Evolutionary conservation across 2,888 invertebrate species (phyloP).

Genomic region (Chaitophorus viminalis): DNA sequence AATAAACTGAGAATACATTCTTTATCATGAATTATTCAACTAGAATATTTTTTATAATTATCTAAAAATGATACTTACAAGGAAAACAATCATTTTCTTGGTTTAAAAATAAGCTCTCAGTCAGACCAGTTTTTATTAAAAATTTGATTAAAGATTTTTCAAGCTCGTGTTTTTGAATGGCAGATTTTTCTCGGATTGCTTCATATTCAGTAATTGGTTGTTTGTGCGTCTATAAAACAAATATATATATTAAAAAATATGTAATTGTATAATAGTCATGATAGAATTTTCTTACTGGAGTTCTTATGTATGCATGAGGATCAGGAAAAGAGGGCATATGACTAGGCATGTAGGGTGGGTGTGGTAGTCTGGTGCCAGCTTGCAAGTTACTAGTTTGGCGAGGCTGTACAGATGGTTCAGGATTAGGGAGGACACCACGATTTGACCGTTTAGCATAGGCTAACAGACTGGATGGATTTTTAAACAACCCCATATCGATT

Average conservation of each 20-base stretch:
- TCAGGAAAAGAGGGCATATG: conserved; percentile 93
- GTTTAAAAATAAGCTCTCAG: conserved; percentile 88
- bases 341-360: conserved; percentile 88
- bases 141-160: conserved; percentile 93
- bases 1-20: neutral
- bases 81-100: conserved; percentile 87
- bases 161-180: conserved; percentile 91
- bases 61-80: conserved; percentile 72
- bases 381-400: conserved; percentile 86
- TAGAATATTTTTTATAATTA: neutral
- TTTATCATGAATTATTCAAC: neutral
- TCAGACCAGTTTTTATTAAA: conserved; percentile 92
- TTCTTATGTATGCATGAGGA: conserved; percentile 96
- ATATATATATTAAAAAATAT: conserved; percentile 31
- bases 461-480: conserved; percentile 77
- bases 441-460: conserved; percentile 79
- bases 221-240: conserved; percentile 83
- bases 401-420: conserved; percentile 79
- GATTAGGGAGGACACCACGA: conserved; percentile 76
- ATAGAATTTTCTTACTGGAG: conserved; percentile 76
- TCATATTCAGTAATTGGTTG: conserved; percentile 97
- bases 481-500: conserved; percentile 82
- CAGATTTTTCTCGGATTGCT: conserved; percentile 93
- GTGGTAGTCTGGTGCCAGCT: conserved; percentile 85
- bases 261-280: neutral